A percentile compares a stretch with the other conserved stretches of the same genome.
Evolutionary conservation across 2,113 vertebrate genomes (phyloP).

Genomic region (Oryzias melastigma): DNA sequence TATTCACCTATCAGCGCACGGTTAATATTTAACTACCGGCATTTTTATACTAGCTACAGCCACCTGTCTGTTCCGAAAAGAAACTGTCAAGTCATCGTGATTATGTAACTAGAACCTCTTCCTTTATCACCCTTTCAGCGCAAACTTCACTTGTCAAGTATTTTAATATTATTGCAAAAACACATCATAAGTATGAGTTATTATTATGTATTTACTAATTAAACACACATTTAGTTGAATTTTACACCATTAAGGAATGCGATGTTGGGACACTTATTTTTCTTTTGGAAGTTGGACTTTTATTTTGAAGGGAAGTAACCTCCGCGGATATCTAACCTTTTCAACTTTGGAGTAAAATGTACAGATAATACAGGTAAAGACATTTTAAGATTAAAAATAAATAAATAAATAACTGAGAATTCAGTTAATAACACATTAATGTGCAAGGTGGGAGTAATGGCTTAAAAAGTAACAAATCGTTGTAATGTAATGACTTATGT

Average conservation of each 20-base stretch:
- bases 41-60: not conserved
- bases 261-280: rapidly evolving
- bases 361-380: no score
- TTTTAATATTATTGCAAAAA: not conserved
- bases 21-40: not conserved
- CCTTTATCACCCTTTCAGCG: conserved; percentile 21
- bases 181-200: not conserved
- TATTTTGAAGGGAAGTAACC: conserved; percentile 32
- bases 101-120: not conserved
- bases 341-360: not conserved
- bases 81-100: not conserved
- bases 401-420: no score
- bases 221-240: rapidly evolving
- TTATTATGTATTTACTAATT: not conserved
- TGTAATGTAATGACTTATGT: no score
- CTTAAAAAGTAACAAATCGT: no score
- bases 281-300: not conserved
- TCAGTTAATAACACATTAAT: no score
- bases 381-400: no score
- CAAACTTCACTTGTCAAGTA: not conserved
- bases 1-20: not conserved
- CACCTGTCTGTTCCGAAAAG: not conserved
- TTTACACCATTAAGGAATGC: rapidly evolving
- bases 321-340: not conserved
- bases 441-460: no score